Base-by-base conservation (phyloP, 2,888 invertebrate species). In the Argyra leucocephala region DNA sequence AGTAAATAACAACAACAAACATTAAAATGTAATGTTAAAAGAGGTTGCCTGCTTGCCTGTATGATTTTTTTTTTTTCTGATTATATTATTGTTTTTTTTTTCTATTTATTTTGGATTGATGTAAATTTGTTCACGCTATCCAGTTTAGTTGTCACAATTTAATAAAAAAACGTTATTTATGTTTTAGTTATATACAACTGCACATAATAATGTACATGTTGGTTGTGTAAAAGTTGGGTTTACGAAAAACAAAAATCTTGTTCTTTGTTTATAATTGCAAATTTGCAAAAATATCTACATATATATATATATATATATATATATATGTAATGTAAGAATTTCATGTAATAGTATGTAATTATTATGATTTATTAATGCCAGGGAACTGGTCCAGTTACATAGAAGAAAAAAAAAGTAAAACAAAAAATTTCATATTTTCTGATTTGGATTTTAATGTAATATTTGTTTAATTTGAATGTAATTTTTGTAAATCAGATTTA, bases 341-440 rank as follows among this genome's bases (percentile, higher is more conserved):
- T 31, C n/a, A 31, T 31, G 31, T 12, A 31, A 31, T 31, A 31
- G 26, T 26, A 26, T 26, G 31, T 31, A 48, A 48, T 48, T 48
- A 48, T 48, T 48, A 48, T 48, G 48, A 48, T 48, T 48, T 48
- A 48, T 48, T 48, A 18, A n/a, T 48, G 48, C n/a, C 48, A 48
- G 48, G 48, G 48, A 48, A 48, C 18, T 48, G 48, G n/a, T 48
- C 18, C 48, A 18, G 5, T 48, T 31, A 7, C 31, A 31, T 10
- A 3, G 7, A 26, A 26, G 7, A 26, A 26, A 26, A 26, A 26
- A 26, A 26, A 31, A 31, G 12, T 10, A 31, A 31, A 1, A 31
- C 31, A 10, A 31, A 12, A n/a, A n/a, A n/a, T n/a, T n/a, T n/a
- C n/a, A n/a, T n/a, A n/a, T n/a, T n/a, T n/a, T n/a, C n/a, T n/a